These are phyloP conservation scores for Tachypleus tridentatus DNA, from an alignment of 1,140 invertebrate species.

Conservation along the genomic window DNA sequence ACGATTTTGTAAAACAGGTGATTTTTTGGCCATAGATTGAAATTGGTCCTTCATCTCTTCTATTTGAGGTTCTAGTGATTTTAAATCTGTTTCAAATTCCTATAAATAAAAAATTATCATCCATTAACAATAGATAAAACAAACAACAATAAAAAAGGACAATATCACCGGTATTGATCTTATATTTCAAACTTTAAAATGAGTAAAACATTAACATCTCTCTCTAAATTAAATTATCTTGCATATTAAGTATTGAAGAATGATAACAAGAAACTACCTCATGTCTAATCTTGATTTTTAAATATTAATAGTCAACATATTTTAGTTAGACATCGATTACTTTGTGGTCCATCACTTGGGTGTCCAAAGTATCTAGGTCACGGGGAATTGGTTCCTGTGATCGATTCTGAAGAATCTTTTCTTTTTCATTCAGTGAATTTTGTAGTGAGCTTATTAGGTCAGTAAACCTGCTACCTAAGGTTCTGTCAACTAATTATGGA, in stretches of 20 bases:
- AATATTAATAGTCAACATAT: too few relatives aligned
- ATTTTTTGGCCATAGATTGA: conserved; percentile 47
- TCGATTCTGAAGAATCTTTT: conserved; percentile 63
- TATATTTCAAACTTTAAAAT: too few relatives aligned
- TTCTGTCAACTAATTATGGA: conserved; percentile 40
- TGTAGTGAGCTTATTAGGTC: conserved; percentile 68
- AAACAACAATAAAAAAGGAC: too few relatives aligned
- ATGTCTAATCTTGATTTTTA: too few relatives aligned
- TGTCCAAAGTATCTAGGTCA: conserved; percentile 72
- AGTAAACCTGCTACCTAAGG: conserved; percentile 68
- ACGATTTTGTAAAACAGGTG: conserved; percentile 76
- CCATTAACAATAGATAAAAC: too few relatives aligned
- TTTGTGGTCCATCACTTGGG: conserved; percentile 74
- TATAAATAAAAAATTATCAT: too few relatives aligned
- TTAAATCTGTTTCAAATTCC: conserved; percentile 40
- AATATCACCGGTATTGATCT: too few relatives aligned
- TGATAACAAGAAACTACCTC: too few relatives aligned
- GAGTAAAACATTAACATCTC: too few relatives aligned
- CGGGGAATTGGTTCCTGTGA: conserved; percentile 65
- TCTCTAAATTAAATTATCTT: too few relatives aligned
- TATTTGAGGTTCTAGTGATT: conserved; percentile 57
- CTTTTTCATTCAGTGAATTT: conserved; percentile 67
- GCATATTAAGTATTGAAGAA: too few relatives aligned
- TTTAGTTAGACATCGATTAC: too few relatives aligned
- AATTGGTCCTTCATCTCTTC: conserved; percentile 38